Evolutionary conservation across 2,113 vertebrate species (phyloP), one percentile per base, ranked within the genome.

Genomic region (Nibea coibor): DNA sequence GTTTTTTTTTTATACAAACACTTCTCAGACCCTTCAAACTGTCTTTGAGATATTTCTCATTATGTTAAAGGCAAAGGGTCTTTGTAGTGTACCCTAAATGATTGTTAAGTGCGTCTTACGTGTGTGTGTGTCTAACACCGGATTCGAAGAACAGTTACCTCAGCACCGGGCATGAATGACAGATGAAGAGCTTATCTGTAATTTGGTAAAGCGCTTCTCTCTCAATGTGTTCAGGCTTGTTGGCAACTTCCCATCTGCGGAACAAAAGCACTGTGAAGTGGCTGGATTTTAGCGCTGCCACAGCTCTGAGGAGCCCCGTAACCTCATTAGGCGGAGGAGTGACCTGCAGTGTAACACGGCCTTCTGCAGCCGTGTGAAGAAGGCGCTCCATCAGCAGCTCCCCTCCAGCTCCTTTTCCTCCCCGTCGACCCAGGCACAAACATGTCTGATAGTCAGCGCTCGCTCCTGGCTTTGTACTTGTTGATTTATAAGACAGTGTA

Each of bases 111-210:
- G 80, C 50, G 11, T 81, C 31, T 82, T 54, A 66, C 54, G 72
- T 70, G 47, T 81, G 31, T 31, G 28, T 31, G 57, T 51, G 61
- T 75, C 72, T 83, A 72, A 82, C 85, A 85, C 88, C n/a, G 72
- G 87, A 92, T 93, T 88, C 28, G 26, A 77, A 84, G 66, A 90
- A 86, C 82, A 75, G 89, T 88, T 89, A 80, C 87, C 83, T 91
- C 86, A 87, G 90, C 91, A 82, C 74, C 51, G 1, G 31, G 53
- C 45, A 66, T 91, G 89, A 90, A 84, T 94, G 94, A 94, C 93
- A 94, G 89, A 88, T 82, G 84, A 94, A 92, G 92, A 93, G 93
- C 94, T 95, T 95, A 94, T 93, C 91, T 95, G 92, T 94, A 94
- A 95, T 94, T 95, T 94, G 75, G 91, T 88, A 93, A 90, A 95